Percentiles rank a stretch among this genome's conserved stretches.
These are phyloP conservation scores for Gyrodactylus bullatarudis DNA, from an alignment of 1,140 invertebrate genomes.

Conservation along the genomic window DNA sequence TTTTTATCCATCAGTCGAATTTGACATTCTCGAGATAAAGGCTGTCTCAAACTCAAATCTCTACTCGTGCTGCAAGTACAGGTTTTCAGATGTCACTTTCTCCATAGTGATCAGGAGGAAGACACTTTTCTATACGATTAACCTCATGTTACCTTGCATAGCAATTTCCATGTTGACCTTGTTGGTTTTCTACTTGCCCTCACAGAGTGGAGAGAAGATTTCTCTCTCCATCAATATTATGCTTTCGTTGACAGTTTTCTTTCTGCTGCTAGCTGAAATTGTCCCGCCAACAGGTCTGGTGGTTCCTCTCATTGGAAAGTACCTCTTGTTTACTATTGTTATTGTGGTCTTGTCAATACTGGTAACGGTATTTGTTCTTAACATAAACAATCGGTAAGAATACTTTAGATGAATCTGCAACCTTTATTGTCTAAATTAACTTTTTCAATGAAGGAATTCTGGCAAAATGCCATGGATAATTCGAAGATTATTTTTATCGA, in stretches of 20 bases:
- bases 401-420: too few species aligned
- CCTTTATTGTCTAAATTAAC: too few species aligned
- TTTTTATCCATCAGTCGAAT: slow-evolving; percentile 8
- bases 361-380: slow-evolving; percentile 80
- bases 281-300: slow-evolving; percentile 90
- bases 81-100: slow-evolving; percentile 9
- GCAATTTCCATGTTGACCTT: slow-evolving; percentile 64
- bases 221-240: slow-evolving; percentile 92
- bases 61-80: slow-evolving; percentile 9
- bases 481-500: neutral
- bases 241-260: slow-evolving; percentile 96
- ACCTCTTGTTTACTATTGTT: slow-evolving; percentile 95
- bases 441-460: too few species aligned
- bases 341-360: slow-evolving; percentile 86
- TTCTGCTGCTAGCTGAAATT: slow-evolving; percentile 78
- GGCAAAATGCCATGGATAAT: neutral
- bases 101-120: slow-evolving; percentile 34
- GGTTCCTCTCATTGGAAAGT: slow-evolving; percentile 83
- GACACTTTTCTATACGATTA: slow-evolving; percentile 20
- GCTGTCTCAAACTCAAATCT: neutral
- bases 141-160: slow-evolving; percentile 21
- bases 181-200: slow-evolving; percentile 83
- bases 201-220: slow-evolving; percentile 87
- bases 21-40: slow-evolving; percentile 6
- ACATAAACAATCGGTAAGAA: slow-evolving; percentile 37